Evolutionary conservation across 1,140 invertebrate species (phyloP).

Genomic region (Drosophila biarmipes): DNA sequence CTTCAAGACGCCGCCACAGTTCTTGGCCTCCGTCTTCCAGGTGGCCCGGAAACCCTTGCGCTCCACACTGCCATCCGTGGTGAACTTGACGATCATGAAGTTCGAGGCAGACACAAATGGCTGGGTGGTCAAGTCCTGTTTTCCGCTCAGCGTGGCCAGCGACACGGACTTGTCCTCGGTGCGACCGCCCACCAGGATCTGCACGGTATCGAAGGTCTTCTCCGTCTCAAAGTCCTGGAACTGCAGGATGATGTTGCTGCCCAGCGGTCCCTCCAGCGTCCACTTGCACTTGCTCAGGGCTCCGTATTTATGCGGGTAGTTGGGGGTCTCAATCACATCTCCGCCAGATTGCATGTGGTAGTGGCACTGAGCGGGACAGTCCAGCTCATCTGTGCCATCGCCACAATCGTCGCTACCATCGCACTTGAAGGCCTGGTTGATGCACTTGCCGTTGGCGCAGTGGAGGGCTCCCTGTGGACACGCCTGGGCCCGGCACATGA

Average conservation of each 20-base stretch:
- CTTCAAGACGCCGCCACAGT: slow-evolving; percentile 92
- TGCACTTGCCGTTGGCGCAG: slow-evolving; percentile 96
- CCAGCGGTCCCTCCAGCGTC: slow-evolving; percentile 98
- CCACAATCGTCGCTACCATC: slow-evolving; percentile 97
- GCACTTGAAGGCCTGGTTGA: slow-evolving; percentile 95
- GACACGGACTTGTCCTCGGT: slow-evolving; percentile 97
- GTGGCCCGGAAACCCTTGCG: slow-evolving; percentile 96
- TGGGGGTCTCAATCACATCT: slow-evolving; percentile 97
- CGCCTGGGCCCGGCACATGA: slow-evolving; percentile 96
- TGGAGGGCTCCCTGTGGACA: slow-evolving; percentile 96
- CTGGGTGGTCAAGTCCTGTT: slow-evolving; percentile 92
- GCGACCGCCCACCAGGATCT: slow-evolving; percentile 96
- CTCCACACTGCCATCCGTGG: slow-evolving; percentile 96
- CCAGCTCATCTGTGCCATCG: slow-evolving; percentile 95
- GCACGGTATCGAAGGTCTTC: slow-evolving; percentile 97
- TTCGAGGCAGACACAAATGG: slow-evolving; percentile 97
- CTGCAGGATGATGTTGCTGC: slow-evolving; percentile 96
- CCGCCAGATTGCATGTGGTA: slow-evolving; percentile 96
- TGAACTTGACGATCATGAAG: slow-evolving; percentile 99
- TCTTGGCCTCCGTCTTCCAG: slow-evolving; percentile 96
- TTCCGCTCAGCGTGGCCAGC: slow-evolving; percentile 95
- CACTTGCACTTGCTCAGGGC: slow-evolving; percentile 97
- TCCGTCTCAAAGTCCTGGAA: slow-evolving; percentile 99
- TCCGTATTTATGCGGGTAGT: slow-evolving; percentile 96
- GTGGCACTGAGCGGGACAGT: slow-evolving; percentile 94